A percentile compares a stretch with the other conserved stretches of the same genome.
Conservation (phyloP, 2,113 vertebrate genomes). For the Marmota flaviventris region DNA sequence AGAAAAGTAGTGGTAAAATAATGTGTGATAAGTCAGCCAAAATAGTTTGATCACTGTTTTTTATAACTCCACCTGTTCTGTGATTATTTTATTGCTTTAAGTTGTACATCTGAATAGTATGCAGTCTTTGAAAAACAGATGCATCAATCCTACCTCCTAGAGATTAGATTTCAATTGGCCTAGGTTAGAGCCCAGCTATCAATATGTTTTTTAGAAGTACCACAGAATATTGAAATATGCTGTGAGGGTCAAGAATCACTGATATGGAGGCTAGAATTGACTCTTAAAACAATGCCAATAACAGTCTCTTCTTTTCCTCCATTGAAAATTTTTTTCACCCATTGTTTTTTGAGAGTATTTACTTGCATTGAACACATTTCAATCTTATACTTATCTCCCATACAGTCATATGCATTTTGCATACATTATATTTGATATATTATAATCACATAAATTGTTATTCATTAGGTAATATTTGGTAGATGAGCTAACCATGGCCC, state of each 20-base stretch:
- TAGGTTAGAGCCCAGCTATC: not conserved
- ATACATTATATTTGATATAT: not conserved
- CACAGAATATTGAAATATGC: not conserved
- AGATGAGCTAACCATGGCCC: not conserved
- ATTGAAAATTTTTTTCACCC: not conserved
- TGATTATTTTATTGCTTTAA: not conserved
- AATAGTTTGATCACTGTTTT: not conserved
- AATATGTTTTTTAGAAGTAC: not conserved
- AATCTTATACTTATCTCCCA: not conserved
- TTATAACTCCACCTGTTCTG: not conserved
- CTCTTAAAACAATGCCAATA: not conserved
- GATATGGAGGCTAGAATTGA: not conserved
- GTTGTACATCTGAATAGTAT: not conserved
- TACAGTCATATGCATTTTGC: not conserved
- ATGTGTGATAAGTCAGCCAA: not conserved
- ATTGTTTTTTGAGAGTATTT: slow-evolving; percentile 9
- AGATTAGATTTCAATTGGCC: not conserved
- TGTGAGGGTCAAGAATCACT: not conserved
- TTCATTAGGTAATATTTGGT: not conserved
- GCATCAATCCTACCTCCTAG: not conserved
- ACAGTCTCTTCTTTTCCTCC: not conserved
- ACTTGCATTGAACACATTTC: not conserved
- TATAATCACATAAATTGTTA: not conserved
- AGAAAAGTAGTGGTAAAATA: not conserved
- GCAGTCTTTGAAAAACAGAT: slow-evolving; percentile 11